Base-by-base conservation (phyloP, 2,113 vertebrate genomes). In the Anhinga rufa region DNA sequence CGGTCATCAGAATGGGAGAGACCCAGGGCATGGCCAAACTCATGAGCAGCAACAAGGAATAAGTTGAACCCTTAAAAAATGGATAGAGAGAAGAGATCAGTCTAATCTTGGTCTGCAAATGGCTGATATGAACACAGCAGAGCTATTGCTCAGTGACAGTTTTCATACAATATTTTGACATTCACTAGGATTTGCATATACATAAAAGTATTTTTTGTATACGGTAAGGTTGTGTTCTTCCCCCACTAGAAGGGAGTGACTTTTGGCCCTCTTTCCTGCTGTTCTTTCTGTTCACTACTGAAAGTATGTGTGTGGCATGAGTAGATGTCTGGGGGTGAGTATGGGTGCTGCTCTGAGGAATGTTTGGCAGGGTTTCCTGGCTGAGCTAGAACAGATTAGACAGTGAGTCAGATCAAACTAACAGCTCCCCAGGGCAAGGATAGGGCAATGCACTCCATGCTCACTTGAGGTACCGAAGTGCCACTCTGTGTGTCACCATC, bases 21-120 rank as follows among this genome's bases (percentile, higher is more conserved):
- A 22, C 99, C 99, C 86, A 99, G 91, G 18, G 99, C 98, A 68
- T 99, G 99, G 40, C 99, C 99, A 96, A 99, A 98, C 98, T 99
- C 99, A 97, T 99, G 99, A 93, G 99, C 99, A 75, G 99, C 99
- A 75, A 99, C 99, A 9, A 99, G 86, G 97, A 99, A 99, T 93
- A 99, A 98, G 82, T 98, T 98, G 78, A 99, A 98, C 14, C 99
- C 99, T 99, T 92, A 86, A 44, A 72, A 94, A 95, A 91, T 8
- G 2, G 29, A 72, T 18, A 64, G 26, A 89, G 31, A 93, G 21
- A 54, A 40, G 29, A 90, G 11, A 29, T 77, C 13, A 52, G 22
- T 28, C 17, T 42, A 49, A 72, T 32, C 86, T 89, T 49, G 14
- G 2, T 49, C 26, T 77, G 11, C 25, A 74, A 20, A 51, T 51